Base-by-base conservation (phyloP, 35 echinoderm and acorn worm species). In the Holothuria glaberrima region DNA sequence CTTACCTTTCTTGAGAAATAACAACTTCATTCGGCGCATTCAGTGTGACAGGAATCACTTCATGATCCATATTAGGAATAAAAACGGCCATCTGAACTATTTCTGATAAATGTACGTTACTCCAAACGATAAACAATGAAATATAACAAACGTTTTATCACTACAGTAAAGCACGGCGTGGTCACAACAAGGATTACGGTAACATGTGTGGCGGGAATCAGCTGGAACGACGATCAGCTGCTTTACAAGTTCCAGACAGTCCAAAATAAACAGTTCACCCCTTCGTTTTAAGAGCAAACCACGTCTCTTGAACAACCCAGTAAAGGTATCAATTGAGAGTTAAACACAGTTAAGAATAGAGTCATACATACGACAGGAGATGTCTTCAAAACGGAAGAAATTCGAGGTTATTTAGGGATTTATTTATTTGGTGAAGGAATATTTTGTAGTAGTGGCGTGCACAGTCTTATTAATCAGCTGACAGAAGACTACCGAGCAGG, bases 191-290 rank as follows among this genome's bases (percentile, higher is more conserved):
- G 58, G 56, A 61, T 61, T 84, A 84, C 80, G 80, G 33, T 60
- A 84, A 63, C 80, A 61, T 84, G 80, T 84, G 80, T 84, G 80
- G 80, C 80, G 80, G 80, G 80, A 84, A 84, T 84, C 80, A 84
- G 56, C 80, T 84, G 54, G 19, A 62, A 61, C 59, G 56, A 61
- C 59, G 80, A 84, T 84, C 80, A 84, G 80, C 80, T 84, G 80
- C 80, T 84, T 30, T 31, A 7, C 57, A 61, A 19, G 33, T 17
- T 10, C 50, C 50, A 14, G 50, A 54, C 50, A 41, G 50, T 54
- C 50, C 50, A 54, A 54, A 54, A 54, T 54, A 54, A 54, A 54
- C 0, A 14, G 3, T 54, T 54, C 50, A 17, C 12, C 50, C 5
- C 5, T 9, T 2, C 13, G 50, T 54, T 54, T n/a, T 14, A 12